phyloP scores from a whole-genome alignment of 2,113 vertebrate species.

The Plestiodon gilberti region DNA sequence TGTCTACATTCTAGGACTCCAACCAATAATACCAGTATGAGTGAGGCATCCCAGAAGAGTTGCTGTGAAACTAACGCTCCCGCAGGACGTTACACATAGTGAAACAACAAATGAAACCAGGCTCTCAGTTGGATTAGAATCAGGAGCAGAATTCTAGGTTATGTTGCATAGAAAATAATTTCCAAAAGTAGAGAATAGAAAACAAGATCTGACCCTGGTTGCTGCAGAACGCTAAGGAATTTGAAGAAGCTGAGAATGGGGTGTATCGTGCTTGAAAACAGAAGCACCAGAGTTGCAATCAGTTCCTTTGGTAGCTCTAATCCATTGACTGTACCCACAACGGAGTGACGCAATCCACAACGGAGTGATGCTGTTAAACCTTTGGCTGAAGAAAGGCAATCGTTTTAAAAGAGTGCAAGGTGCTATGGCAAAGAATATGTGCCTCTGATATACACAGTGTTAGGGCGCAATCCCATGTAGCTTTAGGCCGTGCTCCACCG shows the following conservation, averaged over 20 bases:
- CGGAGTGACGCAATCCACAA: too few relatives aligned
- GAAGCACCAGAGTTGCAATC: not conserved
- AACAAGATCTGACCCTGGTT: not conserved
- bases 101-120: constrained; percentile 32
- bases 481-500: too few relatives aligned
- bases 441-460: too few relatives aligned
- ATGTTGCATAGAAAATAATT: not conserved
- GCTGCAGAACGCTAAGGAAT: not conserved
- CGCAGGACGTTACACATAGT: not conserved
- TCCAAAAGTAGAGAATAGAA: not conserved
- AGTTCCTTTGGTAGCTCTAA: not conserved
- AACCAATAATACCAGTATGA: constrained; percentile 14
- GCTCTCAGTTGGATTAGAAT: constrained; percentile 15
- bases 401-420: not conserved
- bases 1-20: not conserved
- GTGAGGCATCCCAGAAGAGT: not conserved
- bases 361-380: too few relatives aligned
- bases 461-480: too few relatives aligned
- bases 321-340: rapidly evolving
- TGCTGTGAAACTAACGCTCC: not conserved
- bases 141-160: constrained; percentile 3
- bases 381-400: not conserved
- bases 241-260: not conserved
- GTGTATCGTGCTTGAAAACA: not conserved
- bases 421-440: not conserved